Base-by-base conservation (phyloP, 2,113 vertebrate species). In the Sclerurus mexicanus region DNA sequence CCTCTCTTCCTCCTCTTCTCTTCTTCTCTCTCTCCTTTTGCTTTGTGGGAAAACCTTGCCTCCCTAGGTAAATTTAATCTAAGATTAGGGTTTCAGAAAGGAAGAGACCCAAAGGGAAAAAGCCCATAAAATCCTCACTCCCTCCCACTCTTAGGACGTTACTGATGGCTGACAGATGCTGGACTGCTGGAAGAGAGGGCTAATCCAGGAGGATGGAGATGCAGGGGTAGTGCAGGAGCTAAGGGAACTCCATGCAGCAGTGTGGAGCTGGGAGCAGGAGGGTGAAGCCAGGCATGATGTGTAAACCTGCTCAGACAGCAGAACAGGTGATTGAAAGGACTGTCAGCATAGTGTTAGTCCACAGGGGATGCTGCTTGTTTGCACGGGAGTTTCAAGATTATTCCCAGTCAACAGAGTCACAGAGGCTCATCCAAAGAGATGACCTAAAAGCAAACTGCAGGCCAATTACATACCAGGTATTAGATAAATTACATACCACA, bases 201-300 rank as follows among this genome's bases (percentile, higher is more conserved):
- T 90, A 50, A 7, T 56, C 20, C 42, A 49, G 47, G 42, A 50
- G 19, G 31, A 6, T 17, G 20, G 46, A 63, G 44, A 7, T 82
- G 42, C 28, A 2, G 0, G 14, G 10, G 10, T 8, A 30, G 23
- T 4, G 3, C 27, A 13, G 76, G 2, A 0, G 25, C 42, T 44
- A 13, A 46, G 33, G 15, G 53, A 74, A 4, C 40, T 42, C 42
- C 3, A 3, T 8, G 46, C 42, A n/a, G 27, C 27, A 80, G 27
- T 0, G 5, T 3, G 11, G 25, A 44, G 24, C 21, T 73, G 80
- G 66, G 37, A 60, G 18, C 66, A 33, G 55, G 55, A 58, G 0
- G 0, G 9, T 16, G 40, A 77, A 75, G 55, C 22, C 60, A 67
- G 28, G 40, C 18, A 46, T 0, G 9, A 35, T 14, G 59, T 4